phyloP scores from a whole-genome alignment of 2,797 vertebrate species.

The Anabacerthia variegaticeps region DNA sequence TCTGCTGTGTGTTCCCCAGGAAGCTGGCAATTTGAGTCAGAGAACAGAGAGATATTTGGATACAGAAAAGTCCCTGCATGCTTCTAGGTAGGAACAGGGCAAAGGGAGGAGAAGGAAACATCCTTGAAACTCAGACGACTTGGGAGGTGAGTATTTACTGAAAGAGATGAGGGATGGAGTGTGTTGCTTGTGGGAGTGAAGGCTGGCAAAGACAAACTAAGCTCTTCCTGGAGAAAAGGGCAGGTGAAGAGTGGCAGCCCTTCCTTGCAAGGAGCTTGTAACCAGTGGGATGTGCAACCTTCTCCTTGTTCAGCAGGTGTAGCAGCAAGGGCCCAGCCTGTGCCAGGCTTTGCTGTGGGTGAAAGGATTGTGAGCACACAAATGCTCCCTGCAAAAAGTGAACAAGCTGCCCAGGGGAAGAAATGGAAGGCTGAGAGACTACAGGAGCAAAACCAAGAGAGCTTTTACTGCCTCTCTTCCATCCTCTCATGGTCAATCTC shows the following conservation, averaged over 20 bases:
- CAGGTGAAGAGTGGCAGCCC: neutral
- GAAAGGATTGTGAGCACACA: neutral
- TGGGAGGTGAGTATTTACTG: neutral
- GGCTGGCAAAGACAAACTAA: neutral
- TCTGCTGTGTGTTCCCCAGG: conserved; percentile 7
- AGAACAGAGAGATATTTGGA: neutral
- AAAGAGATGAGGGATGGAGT: neutral
- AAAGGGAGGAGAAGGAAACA: neutral
- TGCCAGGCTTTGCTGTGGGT: neutral
- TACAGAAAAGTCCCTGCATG: neutral
- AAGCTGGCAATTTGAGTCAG: neutral
- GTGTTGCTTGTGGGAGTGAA: neutral
- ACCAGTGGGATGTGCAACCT: neutral
- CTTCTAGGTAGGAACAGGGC: neutral
- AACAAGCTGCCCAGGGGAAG: neutral
- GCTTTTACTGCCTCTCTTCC: neutral
- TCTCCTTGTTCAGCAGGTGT: neutral
- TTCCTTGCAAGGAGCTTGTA: neutral
- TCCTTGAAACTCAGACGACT: neutral
- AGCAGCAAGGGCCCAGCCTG: neutral
- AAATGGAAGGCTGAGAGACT: neutral
- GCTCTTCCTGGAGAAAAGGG: neutral
- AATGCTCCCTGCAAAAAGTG: neutral
- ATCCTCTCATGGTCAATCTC: neutral
- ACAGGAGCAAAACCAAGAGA: neutral